These are phyloP conservation scores for Ophiodon elongatus DNA, from an alignment of 2,113 vertebrate genomes.

Conservation along the genomic window DNA sequence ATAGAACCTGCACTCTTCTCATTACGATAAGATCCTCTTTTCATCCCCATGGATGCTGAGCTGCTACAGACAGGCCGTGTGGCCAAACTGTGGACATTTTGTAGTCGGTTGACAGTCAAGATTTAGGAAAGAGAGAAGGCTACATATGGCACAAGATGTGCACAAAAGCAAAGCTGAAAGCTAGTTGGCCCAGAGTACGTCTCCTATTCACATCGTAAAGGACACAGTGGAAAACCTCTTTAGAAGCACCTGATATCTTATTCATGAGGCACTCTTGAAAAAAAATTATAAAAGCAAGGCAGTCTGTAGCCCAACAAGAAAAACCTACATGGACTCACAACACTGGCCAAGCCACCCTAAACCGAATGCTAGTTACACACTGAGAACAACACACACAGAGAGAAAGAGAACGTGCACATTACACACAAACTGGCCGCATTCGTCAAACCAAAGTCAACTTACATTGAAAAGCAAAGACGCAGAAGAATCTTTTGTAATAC, in stretches of 20 bases:
- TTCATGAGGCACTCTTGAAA: constrained; percentile 44
- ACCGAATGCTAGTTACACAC: neutral
- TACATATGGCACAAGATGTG: neutral
- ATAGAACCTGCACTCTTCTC: neutral
- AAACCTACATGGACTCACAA: neutral
- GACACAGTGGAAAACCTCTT: constrained; percentile 31
- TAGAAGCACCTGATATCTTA: constrained; percentile 46
- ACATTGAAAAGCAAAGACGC: neutral
- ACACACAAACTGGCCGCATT: neutral
- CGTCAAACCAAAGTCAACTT: neutral
- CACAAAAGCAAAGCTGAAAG: constrained; percentile 6
- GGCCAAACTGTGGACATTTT: neutral
- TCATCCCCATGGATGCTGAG: neutral
- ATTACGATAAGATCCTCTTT: neutral
- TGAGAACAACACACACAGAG: neutral
- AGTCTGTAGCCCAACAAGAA: constrained; percentile 1
- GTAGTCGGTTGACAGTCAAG: neutral
- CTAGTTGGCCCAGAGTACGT: constrained; percentile 4
- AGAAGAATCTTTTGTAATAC: neutral
- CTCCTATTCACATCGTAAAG: constrained; percentile 40
- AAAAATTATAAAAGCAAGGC: neutral
- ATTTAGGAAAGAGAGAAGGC: neutral
- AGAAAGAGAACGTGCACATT: too few relatives aligned
- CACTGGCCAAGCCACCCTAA: neutral
- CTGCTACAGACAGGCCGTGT: neutral